Evolutionary conservation across 2,113 vertebrate genomes (phyloP).

Genomic region (Cyanistes caeruleus): DNA sequence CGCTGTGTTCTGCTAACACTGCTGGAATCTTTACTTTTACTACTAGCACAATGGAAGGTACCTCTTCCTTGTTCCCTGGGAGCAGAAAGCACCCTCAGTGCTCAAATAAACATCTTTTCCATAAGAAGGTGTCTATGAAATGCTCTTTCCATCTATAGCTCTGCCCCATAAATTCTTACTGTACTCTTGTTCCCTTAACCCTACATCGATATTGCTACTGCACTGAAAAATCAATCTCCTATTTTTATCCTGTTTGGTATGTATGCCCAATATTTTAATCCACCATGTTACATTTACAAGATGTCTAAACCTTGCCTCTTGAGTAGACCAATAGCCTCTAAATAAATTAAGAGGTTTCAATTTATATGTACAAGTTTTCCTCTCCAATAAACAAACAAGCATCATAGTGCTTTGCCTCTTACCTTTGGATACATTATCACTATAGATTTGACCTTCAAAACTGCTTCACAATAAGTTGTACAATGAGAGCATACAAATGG

Average conservation of each 20-base stretch:
- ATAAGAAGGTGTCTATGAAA: neutral
- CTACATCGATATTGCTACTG: neutral
- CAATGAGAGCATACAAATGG: neutral
- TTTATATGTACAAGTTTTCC: neutral
- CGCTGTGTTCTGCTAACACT: neutral
- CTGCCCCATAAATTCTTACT: neutral
- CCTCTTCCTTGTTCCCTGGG: neutral
- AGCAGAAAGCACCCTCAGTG: neutral
- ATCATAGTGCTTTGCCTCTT: neutral
- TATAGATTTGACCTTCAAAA: neutral
- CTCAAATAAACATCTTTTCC: neutral
- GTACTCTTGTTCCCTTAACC: neutral
- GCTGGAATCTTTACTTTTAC: neutral
- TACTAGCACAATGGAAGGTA: neutral
- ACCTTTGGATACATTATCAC: neutral
- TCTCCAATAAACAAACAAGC: neutral
- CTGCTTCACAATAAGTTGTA: neutral
- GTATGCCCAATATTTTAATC: neutral
- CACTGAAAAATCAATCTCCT: neutral
- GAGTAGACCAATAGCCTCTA: neutral
- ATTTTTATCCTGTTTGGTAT: neutral
- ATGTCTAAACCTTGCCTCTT: neutral
- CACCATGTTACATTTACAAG: neutral
- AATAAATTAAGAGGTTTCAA: neutral
- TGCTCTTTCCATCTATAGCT: neutral